Base-by-base conservation (phyloP, 2,797 vertebrate genomes). In the Poeciliopsis turneri region DNA sequence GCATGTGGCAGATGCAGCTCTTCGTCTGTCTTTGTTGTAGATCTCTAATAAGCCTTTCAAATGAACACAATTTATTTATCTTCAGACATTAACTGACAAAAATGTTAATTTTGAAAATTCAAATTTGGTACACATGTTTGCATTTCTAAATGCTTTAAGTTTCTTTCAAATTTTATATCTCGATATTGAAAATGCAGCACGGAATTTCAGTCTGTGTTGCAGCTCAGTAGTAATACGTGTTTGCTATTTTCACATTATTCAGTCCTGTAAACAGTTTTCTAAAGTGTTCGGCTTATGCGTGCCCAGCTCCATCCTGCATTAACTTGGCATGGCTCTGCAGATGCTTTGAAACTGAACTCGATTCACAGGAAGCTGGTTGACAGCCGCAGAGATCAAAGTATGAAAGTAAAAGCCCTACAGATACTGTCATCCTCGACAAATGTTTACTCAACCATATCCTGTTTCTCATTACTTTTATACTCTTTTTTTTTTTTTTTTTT, bases 361-460 rank as follows among this genome's bases (percentile, higher is more conserved):
- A 90, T 91, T 91, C 87, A 90, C 86, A 86, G 84, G 87, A 80
- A 92, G 85, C 87, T 78, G 75, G 86, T 87, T 92, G 93, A 90
- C 93, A 90, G 92, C 90, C 85, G 84, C 81, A 76, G 84, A 92
- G 92, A 95, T 96, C 93, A 94, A 94, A 95, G 93, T 87, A 74
- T 80, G 57, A 87, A 84, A 87, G 86, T 88, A 78, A 88, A 93
- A 93, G 89, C 92, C 87, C 89, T 85, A 87, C 83, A 92, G 90
- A 93, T 89, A 90, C 92, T 90, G 93, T 93, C 92, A 93, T 93
- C 85, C 77, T 91, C 88, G 87, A 92, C 92, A 92, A 92, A 93
- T 92, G 87, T 92, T 93, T 92, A 92, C 88, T 89, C 85, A 92
- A 92, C 90, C 85, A 49, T 88, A 88, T 88, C 87, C 78, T 91